Conservation (phyloP, 2,113 vertebrate genomes). For the Cephalopterus ornatus region DNA sequence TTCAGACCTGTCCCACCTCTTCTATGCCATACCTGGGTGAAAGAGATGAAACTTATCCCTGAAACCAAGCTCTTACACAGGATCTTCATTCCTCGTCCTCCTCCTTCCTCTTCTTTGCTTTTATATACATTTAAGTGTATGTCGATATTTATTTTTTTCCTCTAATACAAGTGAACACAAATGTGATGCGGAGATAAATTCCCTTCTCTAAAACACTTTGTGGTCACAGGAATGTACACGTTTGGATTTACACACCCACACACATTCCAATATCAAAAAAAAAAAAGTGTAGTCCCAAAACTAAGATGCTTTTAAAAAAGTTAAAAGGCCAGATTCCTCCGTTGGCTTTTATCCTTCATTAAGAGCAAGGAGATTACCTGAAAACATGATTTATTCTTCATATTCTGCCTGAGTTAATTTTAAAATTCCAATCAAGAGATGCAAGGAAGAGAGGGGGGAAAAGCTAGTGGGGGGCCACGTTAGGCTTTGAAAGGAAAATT, state of each 20-base stretch:
- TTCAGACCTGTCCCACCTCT: not conserved
- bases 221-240: not conserved
- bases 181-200: conserved; percentile 33
- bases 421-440: conserved; percentile 51
- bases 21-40: not conserved
- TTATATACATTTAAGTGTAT: not conserved
- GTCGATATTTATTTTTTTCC: not conserved
- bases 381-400: conserved; percentile 32
- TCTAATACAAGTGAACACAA: conserved; percentile 50
- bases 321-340: conserved; percentile 54
- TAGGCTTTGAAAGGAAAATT: conserved; percentile 26
- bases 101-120: not conserved
- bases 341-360: conserved; percentile 66
- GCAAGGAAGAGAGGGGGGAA: not conserved
- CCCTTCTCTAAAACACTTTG: conserved; percentile 24
- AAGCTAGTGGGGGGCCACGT: not conserved
- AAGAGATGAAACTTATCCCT: not conserved
- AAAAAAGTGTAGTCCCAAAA: conserved; percentile 3
- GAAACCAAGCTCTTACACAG: not conserved
- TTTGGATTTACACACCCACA: conserved; percentile 24
- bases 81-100: not conserved
- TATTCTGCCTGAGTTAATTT: conserved; percentile 64
- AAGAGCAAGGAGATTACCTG: conserved; percentile 62
- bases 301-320: conserved; percentile 44
- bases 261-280: conserved; percentile 7